Base-by-base conservation (phyloP, 2,888 invertebrate species). In the Theretra japonica region DNA sequence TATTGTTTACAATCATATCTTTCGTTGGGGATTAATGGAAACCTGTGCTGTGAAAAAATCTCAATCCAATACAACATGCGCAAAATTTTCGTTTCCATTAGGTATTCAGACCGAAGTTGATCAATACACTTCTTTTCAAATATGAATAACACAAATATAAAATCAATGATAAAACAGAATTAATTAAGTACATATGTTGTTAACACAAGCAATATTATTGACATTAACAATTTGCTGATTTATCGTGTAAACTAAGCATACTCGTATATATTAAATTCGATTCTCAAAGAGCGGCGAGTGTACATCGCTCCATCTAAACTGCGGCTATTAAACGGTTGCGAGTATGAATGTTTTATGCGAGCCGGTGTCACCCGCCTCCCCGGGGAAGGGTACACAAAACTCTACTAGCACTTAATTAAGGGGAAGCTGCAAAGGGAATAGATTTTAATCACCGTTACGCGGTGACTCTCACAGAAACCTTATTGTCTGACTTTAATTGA, bases 1-100 rank as follows among this genome's bases (percentile, higher is more conserved):
- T 89, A 90, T 87, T 94, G 92, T 94, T 94, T 93, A 80, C 90
- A 86, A 75, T 92, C 93, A 93, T 93, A 90, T 93, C 88, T 85
- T 85, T 74, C 75, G 57, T 58, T 71, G 19, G 19, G 56, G 58
- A 74, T 48, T 62, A 62, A 71, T 41, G 17, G 19, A 69, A 69
- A 50, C 28, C 19, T 1, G 15, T 53, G 21, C 56, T 69, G n/a
- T 6, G 19, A 23, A 23, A 7, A 65, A 48, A 65, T 23, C 23
- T 15, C 48, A 8, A 21, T 41, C 17, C 41, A 17, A 23, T 25
- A 25, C 23, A 15, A 17, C 15, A 23, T 23, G n/a, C n/a, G 7
- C 15, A 53, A 5, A 41, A 15, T 11, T 11, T 11, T 41, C 41
- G 2, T 41, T 41, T 41, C 11, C 41, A 41, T 41, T 41, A 41